Conservation (phyloP, 2,888 invertebrate species). For the Nasonovia ribisnigri region DNA sequence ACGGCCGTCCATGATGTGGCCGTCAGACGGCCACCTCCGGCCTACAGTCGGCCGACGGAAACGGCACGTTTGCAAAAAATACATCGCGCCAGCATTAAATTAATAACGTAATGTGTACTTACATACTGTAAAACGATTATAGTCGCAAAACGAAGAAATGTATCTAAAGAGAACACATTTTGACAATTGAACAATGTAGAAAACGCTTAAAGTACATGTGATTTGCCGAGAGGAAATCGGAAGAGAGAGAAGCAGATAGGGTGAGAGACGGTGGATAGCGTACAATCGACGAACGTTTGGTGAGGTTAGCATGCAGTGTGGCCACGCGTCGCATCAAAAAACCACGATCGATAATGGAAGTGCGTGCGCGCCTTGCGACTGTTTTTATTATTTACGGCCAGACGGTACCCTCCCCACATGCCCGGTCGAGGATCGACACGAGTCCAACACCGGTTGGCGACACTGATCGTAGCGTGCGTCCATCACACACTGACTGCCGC, state of each 20-base stretch:
- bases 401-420: background rate
- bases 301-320: constrained; percentile 61
- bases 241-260: constrained; percentile 59
- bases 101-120: constrained; percentile 64
- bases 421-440: background rate
- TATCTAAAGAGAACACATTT: constrained; percentile 61
- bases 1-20: constrained; percentile 47
- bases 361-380: background rate
- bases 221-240: constrained; percentile 63
- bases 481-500: background rate
- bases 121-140: constrained; percentile 43
- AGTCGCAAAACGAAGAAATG: constrained; percentile 59
- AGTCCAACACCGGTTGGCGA: background rate
- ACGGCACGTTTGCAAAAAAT: background rate
- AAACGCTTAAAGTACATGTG: constrained; percentile 63
- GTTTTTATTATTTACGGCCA: background rate
- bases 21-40: background rate
- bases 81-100: constrained; percentile 19
- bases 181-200: constrained; percentile 53
- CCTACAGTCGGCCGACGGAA: constrained; percentile 21
- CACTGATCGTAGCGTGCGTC: constrained; percentile 37
- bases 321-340: constrained; percentile 40
- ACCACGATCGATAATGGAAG: constrained; percentile 33
- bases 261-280: constrained; percentile 43
- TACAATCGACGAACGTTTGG: constrained; percentile 58